Evolutionary conservation across 2,888 invertebrate species (phyloP).

Genomic region (Rhopalosiphum nymphaeae): DNA sequence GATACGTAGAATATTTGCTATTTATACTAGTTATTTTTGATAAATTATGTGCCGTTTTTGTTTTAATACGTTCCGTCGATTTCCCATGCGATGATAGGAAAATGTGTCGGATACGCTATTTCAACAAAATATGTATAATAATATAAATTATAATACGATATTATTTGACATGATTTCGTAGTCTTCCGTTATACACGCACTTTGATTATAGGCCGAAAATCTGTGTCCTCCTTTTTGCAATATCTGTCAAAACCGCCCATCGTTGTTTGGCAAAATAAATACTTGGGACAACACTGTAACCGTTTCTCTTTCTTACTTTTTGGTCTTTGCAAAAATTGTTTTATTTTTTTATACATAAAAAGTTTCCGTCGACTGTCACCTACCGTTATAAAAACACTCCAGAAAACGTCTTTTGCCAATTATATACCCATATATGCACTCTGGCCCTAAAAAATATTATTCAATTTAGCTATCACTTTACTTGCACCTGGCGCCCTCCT

Average conservation of each 20-base stretch:
- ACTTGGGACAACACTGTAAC: background rate
- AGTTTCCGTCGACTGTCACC: background rate
- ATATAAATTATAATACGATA: background rate
- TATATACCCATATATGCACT: background rate
- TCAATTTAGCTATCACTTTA: background rate
- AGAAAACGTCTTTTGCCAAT: background rate
- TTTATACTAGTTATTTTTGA: conserved; percentile 12
- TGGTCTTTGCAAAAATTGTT: background rate
- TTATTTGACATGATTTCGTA: conserved; percentile 35
- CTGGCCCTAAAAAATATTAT: background rate
- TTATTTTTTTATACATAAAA: background rate
- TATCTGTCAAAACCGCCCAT: background rate
- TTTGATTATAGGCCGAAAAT: background rate
- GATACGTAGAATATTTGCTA: background rate
- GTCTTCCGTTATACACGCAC: conserved; percentile 33
- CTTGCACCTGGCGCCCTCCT: background rate
- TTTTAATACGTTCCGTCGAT: background rate
- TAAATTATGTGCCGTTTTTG: background rate
- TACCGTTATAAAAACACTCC: background rate
- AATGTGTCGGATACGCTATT: conserved; percentile 9
- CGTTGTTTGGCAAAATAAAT: background rate
- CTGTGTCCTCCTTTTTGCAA: conserved; percentile 30
- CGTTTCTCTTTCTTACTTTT: background rate
- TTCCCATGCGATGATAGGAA: conserved; percentile 4
- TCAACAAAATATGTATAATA: background rate